Conservation (phyloP, 2,113 vertebrate species). For the Microcebus tavaratra region DNA sequence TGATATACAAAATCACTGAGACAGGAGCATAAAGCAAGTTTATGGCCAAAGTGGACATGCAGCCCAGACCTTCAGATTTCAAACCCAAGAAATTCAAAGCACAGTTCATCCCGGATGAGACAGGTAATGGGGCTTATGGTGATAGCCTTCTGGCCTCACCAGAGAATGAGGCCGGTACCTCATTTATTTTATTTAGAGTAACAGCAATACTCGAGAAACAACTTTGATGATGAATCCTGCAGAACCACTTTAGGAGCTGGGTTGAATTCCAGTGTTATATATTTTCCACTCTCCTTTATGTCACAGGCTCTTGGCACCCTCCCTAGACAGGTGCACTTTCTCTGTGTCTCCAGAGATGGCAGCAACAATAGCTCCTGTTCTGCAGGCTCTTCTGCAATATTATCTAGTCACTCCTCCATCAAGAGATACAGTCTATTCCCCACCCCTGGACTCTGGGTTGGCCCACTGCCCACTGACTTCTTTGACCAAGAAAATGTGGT, state of each 20-base stretch:
- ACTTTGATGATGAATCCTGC: neutral
- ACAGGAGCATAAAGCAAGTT: neutral
- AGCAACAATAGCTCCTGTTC: neutral
- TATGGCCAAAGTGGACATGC: no score
- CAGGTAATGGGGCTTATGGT: neutral
- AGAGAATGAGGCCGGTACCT: neutral
- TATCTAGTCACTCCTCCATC: no score
- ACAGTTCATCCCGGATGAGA: neutral
- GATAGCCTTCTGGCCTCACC: neutral
- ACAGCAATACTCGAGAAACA: neutral
- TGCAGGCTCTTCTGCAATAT: neutral
- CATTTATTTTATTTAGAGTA: neutral
- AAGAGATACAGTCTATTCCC: neutral
- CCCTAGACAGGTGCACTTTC: neutral
- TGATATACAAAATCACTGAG: neutral
- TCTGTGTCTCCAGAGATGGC: neutral
- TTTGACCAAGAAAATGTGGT: neutral
- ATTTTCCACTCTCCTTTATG: neutral
- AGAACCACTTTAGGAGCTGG: neutral
- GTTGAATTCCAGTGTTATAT: fast-evolving
- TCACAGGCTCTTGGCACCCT: fast-evolving
- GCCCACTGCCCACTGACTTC: no score
- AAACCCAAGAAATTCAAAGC: neutral
- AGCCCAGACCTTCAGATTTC: neutral
- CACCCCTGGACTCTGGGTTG: neutral